A percentile compares a stretch with the other conserved stretches of the same genome.
These are phyloP conservation scores for Scaptomyza flava DNA, from an alignment of 2,888 invertebrate genomes.

Conservation along the genomic window DNA sequence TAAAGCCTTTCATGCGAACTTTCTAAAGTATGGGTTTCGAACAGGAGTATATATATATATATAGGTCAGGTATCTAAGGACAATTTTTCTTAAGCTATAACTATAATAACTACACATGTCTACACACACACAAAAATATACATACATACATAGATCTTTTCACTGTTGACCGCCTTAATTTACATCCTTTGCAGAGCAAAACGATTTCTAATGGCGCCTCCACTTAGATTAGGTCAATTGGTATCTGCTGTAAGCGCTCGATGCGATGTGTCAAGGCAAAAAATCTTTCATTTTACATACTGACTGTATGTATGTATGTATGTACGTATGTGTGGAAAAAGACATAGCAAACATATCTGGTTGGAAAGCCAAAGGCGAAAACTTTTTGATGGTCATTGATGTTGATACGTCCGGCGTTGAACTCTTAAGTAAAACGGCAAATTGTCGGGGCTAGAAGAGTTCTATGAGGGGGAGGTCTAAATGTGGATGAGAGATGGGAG, in stretches of 20 bases:
- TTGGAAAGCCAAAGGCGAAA: constrained; percentile 61
- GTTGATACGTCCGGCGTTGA: constrained; percentile 65
- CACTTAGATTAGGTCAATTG: constrained; percentile 78
- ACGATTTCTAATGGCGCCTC: constrained; percentile 75
- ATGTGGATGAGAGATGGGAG: too few species aligned
- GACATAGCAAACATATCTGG: constrained; percentile 27
- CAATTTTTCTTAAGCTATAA: too few species aligned
- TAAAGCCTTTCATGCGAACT: too few species aligned
- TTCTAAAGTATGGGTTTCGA: too few species aligned
- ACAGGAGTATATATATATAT: too few species aligned
- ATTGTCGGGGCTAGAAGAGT: constrained; percentile 3
- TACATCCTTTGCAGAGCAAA: constrained; percentile 57
- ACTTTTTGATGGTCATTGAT: constrained; percentile 70
- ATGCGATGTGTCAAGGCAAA: constrained; percentile 42
- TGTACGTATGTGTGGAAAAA: constrained; percentile 5
- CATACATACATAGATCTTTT: constrained; percentile 3
- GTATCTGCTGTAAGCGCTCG: constrained; percentile 49
- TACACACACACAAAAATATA: too few species aligned
- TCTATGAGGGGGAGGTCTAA: background rate
- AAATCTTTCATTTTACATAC: constrained; percentile 35
- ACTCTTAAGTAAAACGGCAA: constrained; percentile 28
- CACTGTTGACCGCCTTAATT: constrained; percentile 29
- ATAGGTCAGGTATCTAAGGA: too few species aligned
- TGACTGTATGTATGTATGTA: background rate
- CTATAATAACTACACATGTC: background rate